These are phyloP conservation scores for Branchipolynoe longqiensis DNA, from an alignment of 2,888 invertebrate genomes.

Conservation along the genomic window DNA sequence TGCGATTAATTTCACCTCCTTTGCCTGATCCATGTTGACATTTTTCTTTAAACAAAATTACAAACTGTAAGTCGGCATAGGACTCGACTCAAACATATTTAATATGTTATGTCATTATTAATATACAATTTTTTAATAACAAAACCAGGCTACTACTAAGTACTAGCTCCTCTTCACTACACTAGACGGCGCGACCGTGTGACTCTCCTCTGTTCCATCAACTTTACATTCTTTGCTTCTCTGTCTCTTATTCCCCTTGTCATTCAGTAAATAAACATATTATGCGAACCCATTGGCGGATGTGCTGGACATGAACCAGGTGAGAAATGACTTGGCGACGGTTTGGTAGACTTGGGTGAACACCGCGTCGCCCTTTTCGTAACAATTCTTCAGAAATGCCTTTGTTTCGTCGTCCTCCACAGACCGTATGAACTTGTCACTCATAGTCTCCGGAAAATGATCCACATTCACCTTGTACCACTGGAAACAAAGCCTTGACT, in stretches of 20 bases:
- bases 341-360: constrained; percentile 95
- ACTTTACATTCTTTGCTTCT: not conserved
- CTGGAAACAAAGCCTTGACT: constrained; percentile 72
- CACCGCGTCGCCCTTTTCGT: constrained; percentile 91
- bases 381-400: constrained; percentile 88
- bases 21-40: too few species aligned
- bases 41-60: too few species aligned
- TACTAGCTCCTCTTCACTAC: too few species aligned
- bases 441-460: constrained; percentile 71
- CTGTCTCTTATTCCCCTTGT: not conserved
- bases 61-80: too few species aligned
- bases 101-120: too few species aligned
- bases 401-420: constrained; percentile 88
- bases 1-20: too few species aligned
- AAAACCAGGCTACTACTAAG: too few species aligned
- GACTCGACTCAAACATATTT: too few species aligned
- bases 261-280: too few species aligned
- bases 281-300: constrained; percentile 94
- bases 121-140: too few species aligned
- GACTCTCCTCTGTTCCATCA: too few species aligned
- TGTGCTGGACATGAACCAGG: constrained; percentile 95
- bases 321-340: constrained; percentile 90
- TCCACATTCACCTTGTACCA: constrained; percentile 77
- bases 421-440: constrained; percentile 74
- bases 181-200: too few species aligned